These are phyloP conservation scores for Neogale vison DNA, from an alignment of 2,113 vertebrate species.

Conservation along the genomic window DNA sequence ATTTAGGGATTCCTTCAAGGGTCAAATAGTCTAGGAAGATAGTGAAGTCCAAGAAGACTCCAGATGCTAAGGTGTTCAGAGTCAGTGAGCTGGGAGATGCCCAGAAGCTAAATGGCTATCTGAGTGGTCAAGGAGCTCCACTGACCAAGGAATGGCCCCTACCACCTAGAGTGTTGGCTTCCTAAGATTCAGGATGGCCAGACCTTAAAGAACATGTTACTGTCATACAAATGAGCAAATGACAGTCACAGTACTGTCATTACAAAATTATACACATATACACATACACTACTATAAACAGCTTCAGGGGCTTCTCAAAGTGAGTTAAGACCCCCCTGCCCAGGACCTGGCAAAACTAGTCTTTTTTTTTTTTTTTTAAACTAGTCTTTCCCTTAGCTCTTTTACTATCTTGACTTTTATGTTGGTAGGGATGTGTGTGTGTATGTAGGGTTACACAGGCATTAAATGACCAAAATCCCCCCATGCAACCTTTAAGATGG, in stretches of 20 bases:
- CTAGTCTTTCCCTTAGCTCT: background rate
- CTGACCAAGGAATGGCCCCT: background rate
- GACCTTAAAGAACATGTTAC: background rate
- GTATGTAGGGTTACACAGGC: background rate
- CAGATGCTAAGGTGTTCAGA: background rate
- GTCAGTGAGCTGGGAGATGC: background rate
- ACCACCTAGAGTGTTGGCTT: background rate
- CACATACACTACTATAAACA: slow-evolving; percentile 75
- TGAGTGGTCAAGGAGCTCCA: background rate
- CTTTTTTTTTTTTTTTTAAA: background rate
- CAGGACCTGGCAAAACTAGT: background rate
- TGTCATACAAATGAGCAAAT: background rate
- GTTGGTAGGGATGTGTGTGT: background rate
- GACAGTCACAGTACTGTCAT: background rate
- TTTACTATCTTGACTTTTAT: background rate
- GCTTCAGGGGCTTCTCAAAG: slow-evolving; percentile 77
- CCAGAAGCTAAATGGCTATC: background rate
- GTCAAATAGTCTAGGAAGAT: background rate
- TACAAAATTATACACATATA: background rate
- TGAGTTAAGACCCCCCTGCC: slow-evolving; percentile 14
- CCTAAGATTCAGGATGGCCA: background rate
- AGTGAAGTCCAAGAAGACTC: background rate
- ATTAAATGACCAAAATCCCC: background rate
- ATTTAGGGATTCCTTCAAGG: background rate
- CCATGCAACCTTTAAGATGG: background rate